Evolutionary conservation across 1,140 invertebrate genomes (phyloP), one percentile per base, ranked within the genome.

Genomic region (Heliconius himera): DNA sequence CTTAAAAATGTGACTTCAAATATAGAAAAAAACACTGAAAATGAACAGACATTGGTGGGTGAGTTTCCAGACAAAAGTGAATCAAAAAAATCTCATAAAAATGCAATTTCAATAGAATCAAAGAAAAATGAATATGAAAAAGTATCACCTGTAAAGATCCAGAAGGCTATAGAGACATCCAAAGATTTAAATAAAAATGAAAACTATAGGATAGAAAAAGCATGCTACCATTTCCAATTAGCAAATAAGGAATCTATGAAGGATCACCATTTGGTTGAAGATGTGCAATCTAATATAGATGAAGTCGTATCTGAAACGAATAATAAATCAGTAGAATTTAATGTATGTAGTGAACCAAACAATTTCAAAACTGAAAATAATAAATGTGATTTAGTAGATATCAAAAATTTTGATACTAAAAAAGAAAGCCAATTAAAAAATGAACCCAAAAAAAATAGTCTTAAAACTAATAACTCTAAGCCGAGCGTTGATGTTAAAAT

Each of bases 161-260:
- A 66, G 26, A 66, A 66, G 8, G 22, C 11, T n/a, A 11, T 5
- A 26, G n/a, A 66, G 60, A 22, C 18, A 56, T 29, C 22, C 11
- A 66, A 66, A 66, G 60, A 66, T 29, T 16, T 66, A 26, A 66
- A 66, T 66, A 66, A 66, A 66, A 66, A 66, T 26, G 22, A 66
- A 66, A 66, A 16, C 1, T 26, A 66, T 9, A 66, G 1, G 11
- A 29, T 29, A 66, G 60, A 66, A 26, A n/a, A 66, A 26, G 60
- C 26, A 66, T 16, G 60, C 11, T 11, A 66, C 49, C 49, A 51
- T 8, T 22, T 60, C 54, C n/a, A 60, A 26, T 11, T 22, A 60
- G 54, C 18, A 66, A 26, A 6, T 29, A 66, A 13, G 60, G 60
- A 16, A 29, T 66, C 60, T 11, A 66, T 18, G 9, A n/a, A 66